phyloP scores from a whole-genome alignment of 2,888 invertebrate species.

The Acronicta leporina region DNA sequence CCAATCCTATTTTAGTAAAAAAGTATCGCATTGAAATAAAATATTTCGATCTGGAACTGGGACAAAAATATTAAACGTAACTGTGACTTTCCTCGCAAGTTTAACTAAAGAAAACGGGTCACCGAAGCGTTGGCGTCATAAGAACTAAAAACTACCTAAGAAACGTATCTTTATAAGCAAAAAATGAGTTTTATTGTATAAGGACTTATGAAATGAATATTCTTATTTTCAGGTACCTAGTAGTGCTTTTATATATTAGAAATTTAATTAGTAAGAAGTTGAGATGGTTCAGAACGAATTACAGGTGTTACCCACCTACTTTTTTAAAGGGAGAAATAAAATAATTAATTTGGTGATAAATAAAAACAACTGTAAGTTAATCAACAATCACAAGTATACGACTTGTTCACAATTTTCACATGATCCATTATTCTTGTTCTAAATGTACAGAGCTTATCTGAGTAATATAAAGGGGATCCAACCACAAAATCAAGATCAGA shows the following conservation, averaged over 20 bases:
- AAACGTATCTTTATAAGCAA: slow-evolving; percentile 4
- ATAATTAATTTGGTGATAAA: too few species aligned
- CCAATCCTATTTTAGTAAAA: slow-evolving; percentile 35
- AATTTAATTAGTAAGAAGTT: background rate
- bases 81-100: slow-evolving; percentile 15
- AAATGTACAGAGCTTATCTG: too few species aligned
- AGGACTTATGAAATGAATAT: slow-evolving; percentile 2
- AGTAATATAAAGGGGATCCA: too few species aligned
- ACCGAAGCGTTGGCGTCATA: slow-evolving; percentile 20
- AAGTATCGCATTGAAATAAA: slow-evolving; percentile 36
- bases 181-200: slow-evolving; percentile 18
- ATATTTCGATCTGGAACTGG: slow-evolving; percentile 41
- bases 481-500: background rate
- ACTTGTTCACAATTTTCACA: too few species aligned
- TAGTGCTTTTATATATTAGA: background rate
- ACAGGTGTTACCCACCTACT: too few species aligned
- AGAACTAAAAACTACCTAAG: slow-evolving; percentile 7
- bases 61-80: slow-evolving; percentile 41
- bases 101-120: slow-evolving; percentile 41
- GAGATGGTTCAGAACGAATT: too few species aligned
- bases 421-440: too few species aligned
- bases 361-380: too few species aligned
- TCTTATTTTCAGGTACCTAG: background rate
- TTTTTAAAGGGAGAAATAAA: too few species aligned
- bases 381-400: too few species aligned